phyloP scores from a whole-genome alignment of 1,140 invertebrate species.

The Drosophila burlai region DNA sequence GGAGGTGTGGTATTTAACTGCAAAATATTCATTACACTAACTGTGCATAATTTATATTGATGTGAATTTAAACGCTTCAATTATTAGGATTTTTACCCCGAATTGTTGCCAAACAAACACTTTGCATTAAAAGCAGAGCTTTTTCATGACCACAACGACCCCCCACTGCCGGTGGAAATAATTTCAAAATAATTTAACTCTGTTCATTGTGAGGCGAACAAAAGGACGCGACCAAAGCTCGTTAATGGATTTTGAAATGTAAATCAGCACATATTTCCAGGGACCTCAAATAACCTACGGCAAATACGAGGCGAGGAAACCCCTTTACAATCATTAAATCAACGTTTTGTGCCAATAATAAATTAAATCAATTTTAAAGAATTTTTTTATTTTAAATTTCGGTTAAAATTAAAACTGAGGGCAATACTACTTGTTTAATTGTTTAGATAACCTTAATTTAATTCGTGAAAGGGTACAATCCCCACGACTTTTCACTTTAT shows the following conservation, averaged over 20 bases:
- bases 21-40: constrained; percentile 35
- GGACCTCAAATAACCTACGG: constrained; percentile 23
- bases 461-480: neutral
- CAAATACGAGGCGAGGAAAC: neutral
- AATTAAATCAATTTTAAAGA: constrained; percentile 15
- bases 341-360: constrained; percentile 17
- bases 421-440: no score
- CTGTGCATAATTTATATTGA: constrained; percentile 58
- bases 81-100: constrained; percentile 26
- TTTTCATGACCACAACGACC: constrained; percentile 7
- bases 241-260: constrained; percentile 39
- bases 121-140: neutral
- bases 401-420: no score
- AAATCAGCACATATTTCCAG: constrained; percentile 27
- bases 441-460: no score
- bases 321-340: constrained; percentile 26
- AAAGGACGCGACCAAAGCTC: constrained; percentile 1
- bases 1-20: constrained; percentile 1
- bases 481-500: no score
- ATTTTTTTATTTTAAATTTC: no score
- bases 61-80: constrained; percentile 57
- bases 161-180: constrained; percentile 20
- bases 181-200: constrained; percentile 25
- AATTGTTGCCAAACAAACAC: neutral
- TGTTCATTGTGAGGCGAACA: constrained; percentile 12